Percentiles rank a stretch among this genome's conserved stretches.
phyloP scores from a whole-genome alignment of 2,797 vertebrate species.

The Sebastes glaucus region DNA sequence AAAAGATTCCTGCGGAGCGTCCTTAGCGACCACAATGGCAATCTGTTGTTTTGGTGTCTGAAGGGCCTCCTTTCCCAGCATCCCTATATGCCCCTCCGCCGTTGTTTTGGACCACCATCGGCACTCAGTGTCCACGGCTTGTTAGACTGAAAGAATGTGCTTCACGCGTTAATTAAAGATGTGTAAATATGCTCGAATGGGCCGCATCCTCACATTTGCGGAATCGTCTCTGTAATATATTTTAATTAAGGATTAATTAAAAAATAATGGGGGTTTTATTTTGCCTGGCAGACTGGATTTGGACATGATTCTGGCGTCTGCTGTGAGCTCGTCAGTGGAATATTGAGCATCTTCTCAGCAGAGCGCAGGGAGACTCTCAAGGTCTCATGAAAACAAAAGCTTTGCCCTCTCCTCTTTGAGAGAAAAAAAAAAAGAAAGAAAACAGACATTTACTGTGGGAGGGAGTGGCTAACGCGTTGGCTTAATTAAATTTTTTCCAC shows the following conservation, averaged over 20 bases:
- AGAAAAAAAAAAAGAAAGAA: conserved; percentile 26
- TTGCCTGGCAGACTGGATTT: conserved; percentile 94
- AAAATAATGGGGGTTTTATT: conserved; percentile 99
- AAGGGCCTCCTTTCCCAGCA: conserved; percentile 1
- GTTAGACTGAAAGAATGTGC: conserved; percentile 94
- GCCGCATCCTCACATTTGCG: conserved; percentile 94
- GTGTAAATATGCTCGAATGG: conserved; percentile 98
- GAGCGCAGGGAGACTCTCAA: conserved; percentile 61
- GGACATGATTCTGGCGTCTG: conserved; percentile 86
- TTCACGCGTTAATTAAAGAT: conserved; percentile 95
- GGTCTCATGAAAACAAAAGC: conserved; percentile 70
- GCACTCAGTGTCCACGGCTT: conserved; percentile 87
- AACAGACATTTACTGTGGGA: conserved; percentile 56
- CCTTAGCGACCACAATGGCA: conserved; percentile 4
- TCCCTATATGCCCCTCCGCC: background rate
- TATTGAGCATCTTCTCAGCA: conserved; percentile 63
- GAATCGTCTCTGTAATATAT: conserved; percentile 97
- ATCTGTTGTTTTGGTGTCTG: background rate
- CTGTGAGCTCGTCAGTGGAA: conserved; percentile 67
- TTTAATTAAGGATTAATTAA: conserved; percentile 99
- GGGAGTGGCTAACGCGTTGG: conserved; percentile 68
- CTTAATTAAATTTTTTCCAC: conserved; percentile 72
- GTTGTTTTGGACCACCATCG: conserved; percentile 47
- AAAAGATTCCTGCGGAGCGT: conserved; percentile 15
- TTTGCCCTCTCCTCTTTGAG: conserved; percentile 38